Evolutionary conservation across 2,113 vertebrate genomes (phyloP).

Genomic region (Chaenocephalus aceratus): DNA sequence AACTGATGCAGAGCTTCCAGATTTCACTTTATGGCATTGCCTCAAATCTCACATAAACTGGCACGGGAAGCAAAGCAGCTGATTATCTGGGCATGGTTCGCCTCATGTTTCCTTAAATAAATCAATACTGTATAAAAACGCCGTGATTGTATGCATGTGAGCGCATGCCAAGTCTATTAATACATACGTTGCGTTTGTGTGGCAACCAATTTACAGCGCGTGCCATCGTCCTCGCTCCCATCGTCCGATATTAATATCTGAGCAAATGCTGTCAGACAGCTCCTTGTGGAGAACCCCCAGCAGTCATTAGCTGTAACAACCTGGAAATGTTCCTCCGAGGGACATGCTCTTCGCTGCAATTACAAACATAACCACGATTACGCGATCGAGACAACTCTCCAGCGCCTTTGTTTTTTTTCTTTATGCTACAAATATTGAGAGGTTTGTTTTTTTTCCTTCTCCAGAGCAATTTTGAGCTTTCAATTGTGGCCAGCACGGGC

Average conservation of each 20-base stretch:
- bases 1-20: conserved; percentile 75
- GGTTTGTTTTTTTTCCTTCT: neutral
- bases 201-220: conserved; percentile 26
- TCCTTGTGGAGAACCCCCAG: conserved; percentile 69
- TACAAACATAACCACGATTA: conserved; percentile 52
- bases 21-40: conserved; percentile 61
- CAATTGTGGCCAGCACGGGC: conserved; percentile 36
- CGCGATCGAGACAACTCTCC: conserved; percentile 11
- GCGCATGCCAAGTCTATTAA: conserved; percentile 30
- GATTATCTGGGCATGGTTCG: conserved; percentile 25
- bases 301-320: conserved; percentile 79
- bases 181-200: conserved; percentile 36
- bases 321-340: conserved; percentile 75
- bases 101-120: conserved; percentile 34
- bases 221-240: conserved; percentile 52
- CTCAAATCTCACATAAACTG: conserved; percentile 54
- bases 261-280: conserved; percentile 79
- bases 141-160: conserved; percentile 1
- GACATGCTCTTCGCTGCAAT: conserved; percentile 57
- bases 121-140: conserved; percentile 35
- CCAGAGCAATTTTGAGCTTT: conserved; percentile 37
- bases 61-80: conserved; percentile 27
- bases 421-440: conserved; percentile 23
- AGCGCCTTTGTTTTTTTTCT: conserved; percentile 5
- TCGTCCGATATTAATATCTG: conserved; percentile 71